Evolutionary conservation across 2,888 invertebrate species (phyloP), one percentile per base, ranked within the genome.

Genomic region (Venustoraphidia nigricollis): DNA sequence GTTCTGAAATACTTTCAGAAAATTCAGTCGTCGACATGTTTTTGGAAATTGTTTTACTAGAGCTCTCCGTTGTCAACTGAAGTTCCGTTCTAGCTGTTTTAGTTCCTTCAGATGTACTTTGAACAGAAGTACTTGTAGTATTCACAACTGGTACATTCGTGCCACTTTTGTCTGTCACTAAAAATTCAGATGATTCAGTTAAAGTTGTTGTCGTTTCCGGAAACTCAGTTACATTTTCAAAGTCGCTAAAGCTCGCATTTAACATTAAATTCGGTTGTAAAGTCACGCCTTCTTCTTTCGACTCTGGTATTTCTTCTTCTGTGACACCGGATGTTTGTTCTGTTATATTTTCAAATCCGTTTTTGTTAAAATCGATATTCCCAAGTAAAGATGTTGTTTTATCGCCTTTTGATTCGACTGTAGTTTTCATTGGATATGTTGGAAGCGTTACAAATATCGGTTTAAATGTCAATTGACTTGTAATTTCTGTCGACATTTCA

Each of bases 201-300:
- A 37, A 42, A 11, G 35, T 47, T 10, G 45, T 48, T 10, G 48
- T 44, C 8, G 53, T 53, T 34, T 51, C 48, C 4, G 53, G 47
- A 51, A 51, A 56, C 48, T 58, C 58, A 2, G 58, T 58, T 36
- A 58, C 51, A 34, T 13, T 37, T 13, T 48, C 46, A 43, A 57
- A 58, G 46, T 58, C 57, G 11, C 52, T 46, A 10, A 54, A 43
- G 35, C 54, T 54, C 56, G 56, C 56, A 9, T 49, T 50, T 34
- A 53, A 49, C 47, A 56, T 56, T 14, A 47, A 46, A 14, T 46
- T 37, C 2, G 52, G 46, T 42, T 56, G 51, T 17, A 58, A 9
- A 4, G 55, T 52, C 4, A 41, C 35, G 27, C 27, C 27, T 27
- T 27, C 27, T 6, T 27, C 27, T 27, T 27, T 27, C 27, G 6